Conservation (phyloP, 2,888 invertebrate species). For the Melanophora roralis region DNA sequence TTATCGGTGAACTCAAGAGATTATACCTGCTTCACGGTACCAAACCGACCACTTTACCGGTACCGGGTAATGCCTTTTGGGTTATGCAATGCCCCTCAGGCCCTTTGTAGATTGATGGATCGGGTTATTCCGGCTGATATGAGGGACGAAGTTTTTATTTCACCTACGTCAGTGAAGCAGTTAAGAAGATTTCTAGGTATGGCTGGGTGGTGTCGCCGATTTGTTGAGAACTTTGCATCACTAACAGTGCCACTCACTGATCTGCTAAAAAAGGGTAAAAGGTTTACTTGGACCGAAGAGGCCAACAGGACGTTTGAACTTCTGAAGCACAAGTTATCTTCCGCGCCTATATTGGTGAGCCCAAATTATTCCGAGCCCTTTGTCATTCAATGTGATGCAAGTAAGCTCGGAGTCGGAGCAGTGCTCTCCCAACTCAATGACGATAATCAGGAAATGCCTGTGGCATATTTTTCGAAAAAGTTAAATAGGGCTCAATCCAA, state of each 20-base stretch:
- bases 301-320: constrained; percentile 26
- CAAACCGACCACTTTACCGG: constrained; percentile 28
- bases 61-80: constrained; percentile 30
- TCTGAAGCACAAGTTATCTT: constrained; percentile 29
- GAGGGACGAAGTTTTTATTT: constrained; percentile 10
- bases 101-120: constrained; percentile 12
- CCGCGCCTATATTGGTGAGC: background rate
- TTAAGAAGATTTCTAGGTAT: constrained; percentile 19
- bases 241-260: constrained; percentile 10
- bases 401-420: constrained; percentile 4
- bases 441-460: background rate
- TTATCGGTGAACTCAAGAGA: constrained; percentile 11
- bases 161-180: background rate
- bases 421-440: background rate
- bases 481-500: background rate
- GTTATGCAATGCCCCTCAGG: background rate
- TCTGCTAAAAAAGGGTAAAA: constrained; percentile 10
- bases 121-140: constrained; percentile 9
- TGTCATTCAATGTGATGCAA: background rate
- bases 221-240: constrained; percentile 4
- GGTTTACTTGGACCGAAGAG: constrained; percentile 21
- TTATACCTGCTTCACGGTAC: constrained; percentile 19
- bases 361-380: background rate
- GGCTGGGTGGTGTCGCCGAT: background rate
- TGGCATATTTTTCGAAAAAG: constrained; percentile 6